Base-by-base conservation (phyloP, 2,888 invertebrate genomes). In the Prenolepis imparis region DNA sequence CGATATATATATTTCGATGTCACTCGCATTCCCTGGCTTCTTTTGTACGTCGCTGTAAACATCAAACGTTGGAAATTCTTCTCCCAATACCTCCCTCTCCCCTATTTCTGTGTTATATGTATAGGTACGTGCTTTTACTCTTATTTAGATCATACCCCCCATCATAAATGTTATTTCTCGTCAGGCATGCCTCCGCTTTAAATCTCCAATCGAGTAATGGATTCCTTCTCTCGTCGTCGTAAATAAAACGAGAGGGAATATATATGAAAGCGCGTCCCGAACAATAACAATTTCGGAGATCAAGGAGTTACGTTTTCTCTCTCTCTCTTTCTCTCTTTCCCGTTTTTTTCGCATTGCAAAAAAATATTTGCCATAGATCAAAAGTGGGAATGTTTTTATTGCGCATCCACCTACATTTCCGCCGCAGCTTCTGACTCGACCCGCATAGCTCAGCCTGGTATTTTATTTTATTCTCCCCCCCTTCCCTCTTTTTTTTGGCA, bases 1-100 rank as follows among this genome's bases (percentile, higher is more conserved):
- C 83, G 86, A 86, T 88, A 77, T 70, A 72, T 66, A 55, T 36
- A 36, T 36, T 75, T 80, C 75, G 72, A 84, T 82, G 82, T 88
- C 86, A 84, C 55, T 75, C 63, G 74, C 85, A 83, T 52, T 52
- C 75, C 36, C 59, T 28, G 11, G 66, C 61, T 74, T 66, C 66
- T 57, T 75, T 64, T 68, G 61, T 81, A 52, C 39, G 28, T 75
- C 32, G 74, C 81, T 39, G 52, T 63, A 73, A 73, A 73, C 61
- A 74, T 74, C 63, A 74, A 81, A 81, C 75, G 81, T 63, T 52
- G 44, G 52, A 81, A 81, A 74, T 63, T 66, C 57, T 57, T 36
- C 24, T 18, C n/a, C 28, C 24, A 8, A 52, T 52, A n/a, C 3
- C n/a, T 28, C 15, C n/a, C 11, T 24, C 1, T 41, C 11, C n/a